These are phyloP conservation scores for Cordilura impudica DNA, from an alignment of 2,888 invertebrate genomes.

Conservation along the genomic window DNA sequence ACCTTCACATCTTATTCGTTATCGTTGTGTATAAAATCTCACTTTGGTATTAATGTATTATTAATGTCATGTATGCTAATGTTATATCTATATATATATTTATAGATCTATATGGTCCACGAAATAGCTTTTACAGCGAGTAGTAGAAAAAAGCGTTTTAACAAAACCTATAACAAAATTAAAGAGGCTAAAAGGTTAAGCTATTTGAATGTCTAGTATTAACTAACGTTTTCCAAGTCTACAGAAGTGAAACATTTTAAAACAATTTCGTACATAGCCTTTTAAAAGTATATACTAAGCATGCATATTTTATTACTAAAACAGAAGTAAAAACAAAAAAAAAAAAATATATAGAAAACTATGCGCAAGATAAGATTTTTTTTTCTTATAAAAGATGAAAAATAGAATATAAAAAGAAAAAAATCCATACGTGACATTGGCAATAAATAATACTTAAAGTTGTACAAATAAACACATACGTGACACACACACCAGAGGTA, in stretches of 20 bases:
- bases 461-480: slow-evolving; percentile 57
- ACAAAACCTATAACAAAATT: no score
- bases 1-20: slow-evolving; percentile 2
- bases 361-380: slow-evolving; percentile 8
- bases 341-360: slow-evolving; percentile 22
- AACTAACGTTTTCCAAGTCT: no score
- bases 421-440: slow-evolving; percentile 61
- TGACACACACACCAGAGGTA: slow-evolving; percentile 31
- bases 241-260: no score
- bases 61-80: slow-evolving; percentile 58
- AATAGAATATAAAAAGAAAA: slow-evolving; percentile 12
- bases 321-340: neutral
- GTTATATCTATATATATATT: slow-evolving; percentile 45
- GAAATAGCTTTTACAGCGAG: neutral
- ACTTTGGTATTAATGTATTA: slow-evolving; percentile 29
- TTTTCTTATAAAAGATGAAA: neutral
- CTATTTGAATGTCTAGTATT: no score
- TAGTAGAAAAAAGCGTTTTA: no score
- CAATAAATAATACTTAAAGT: slow-evolving; percentile 62
- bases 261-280: no score
- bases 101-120: neutral
- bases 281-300: neutral
- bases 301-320: slow-evolving; percentile 18
- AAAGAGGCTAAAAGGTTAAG: no score
- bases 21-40: neutral